Base-by-base conservation (phyloP, 2,797 vertebrate species). In the Garrulus glandarius region DNA sequence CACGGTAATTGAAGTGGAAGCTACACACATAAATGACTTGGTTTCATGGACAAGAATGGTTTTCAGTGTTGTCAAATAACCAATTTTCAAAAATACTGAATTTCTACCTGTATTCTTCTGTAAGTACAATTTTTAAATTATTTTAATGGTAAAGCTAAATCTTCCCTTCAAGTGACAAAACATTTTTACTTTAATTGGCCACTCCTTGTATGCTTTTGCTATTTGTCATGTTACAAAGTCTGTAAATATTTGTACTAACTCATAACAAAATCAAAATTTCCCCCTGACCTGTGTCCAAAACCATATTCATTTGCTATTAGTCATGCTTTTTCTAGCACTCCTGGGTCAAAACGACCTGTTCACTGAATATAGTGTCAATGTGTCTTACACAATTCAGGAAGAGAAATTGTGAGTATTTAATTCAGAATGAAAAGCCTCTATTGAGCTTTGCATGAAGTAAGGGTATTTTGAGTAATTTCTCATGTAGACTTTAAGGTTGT, bases 271-370 rank as follows among this genome's bases (percentile, higher is more conserved):
- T 77, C 20, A 44, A 30, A 88, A 71, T 26, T 16, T 20, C 23
- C 50, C 20, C 32, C 47, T 74, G 77, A 81, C 70, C 44, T 56
- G 23, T 49, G 32, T 93, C 77, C 77, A 95, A 72, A 92, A 22
- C 29, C 34, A 4, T 72, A 37, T 46, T 90, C 10, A 44, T 76
- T 81, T 77, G 67, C 36, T 76, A 6, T 94, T 92, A 84, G 69
- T 95, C 90, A 82, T 55, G 43, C 44, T 76, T 85, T 34, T 87
- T 43, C 50, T 82, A 61, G 46, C 47, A 55, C 32, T 78, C 3
- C 68, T 44, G 36, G 91, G 95, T 96, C 95, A 92, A 76, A 89
- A 56, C 0, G 93, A 95, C 94, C 92, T 44, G 39, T 43, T 92
- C 36, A 2, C 24, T 79, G 80, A 60, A 34, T 79, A 1, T 20